A percentile compares a stretch with the other conserved stretches of the same genome.
These are phyloP conservation scores for Drosophila kikkawai DNA, from an alignment of 1,140 invertebrate species.

Conservation along the genomic window DNA sequence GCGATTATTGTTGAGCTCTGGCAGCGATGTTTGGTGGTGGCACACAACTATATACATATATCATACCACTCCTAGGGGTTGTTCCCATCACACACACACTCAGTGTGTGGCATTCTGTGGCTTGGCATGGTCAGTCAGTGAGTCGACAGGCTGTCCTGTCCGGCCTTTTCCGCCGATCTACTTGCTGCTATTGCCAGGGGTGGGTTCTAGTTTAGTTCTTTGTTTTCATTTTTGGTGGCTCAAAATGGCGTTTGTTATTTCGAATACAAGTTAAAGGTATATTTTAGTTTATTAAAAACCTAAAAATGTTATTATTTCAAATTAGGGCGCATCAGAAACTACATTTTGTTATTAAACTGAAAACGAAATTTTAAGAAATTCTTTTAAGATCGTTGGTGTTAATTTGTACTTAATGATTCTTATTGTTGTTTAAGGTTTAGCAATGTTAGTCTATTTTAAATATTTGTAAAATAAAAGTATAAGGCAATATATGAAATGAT, in stretches of 20 bases:
- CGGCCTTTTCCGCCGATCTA: slow-evolving; percentile 45
- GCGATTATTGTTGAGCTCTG: slow-evolving; percentile 15
- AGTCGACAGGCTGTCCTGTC: slow-evolving; percentile 41
- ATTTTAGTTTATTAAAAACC: too few species aligned
- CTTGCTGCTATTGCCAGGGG: slow-evolving; percentile 38
- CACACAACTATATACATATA: background rate
- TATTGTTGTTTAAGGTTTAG: background rate
- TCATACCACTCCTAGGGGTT: slow-evolving; percentile 44
- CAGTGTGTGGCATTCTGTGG: background rate
- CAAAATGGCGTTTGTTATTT: slow-evolving; percentile 62
- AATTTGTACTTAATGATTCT: background rate
- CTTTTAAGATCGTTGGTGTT: background rate
- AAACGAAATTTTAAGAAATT: background rate
- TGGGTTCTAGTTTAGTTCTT: slow-evolving; percentile 39
- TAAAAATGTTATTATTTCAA: background rate
- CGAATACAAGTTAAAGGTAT: background rate
- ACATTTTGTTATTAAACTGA: background rate
- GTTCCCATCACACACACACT: slow-evolving; percentile 16
- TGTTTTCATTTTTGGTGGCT: slow-evolving; percentile 15
- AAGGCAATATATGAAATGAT: background rate
- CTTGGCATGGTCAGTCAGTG: slow-evolving; percentile 43
- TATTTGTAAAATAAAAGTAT: background rate
- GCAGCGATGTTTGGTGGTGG: slow-evolving; percentile 26
- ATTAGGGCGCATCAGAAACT: background rate
- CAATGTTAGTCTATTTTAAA: background rate